Evolutionary conservation across 2,113 vertebrate species (phyloP).

Genomic region (Glareola pratincola): DNA sequence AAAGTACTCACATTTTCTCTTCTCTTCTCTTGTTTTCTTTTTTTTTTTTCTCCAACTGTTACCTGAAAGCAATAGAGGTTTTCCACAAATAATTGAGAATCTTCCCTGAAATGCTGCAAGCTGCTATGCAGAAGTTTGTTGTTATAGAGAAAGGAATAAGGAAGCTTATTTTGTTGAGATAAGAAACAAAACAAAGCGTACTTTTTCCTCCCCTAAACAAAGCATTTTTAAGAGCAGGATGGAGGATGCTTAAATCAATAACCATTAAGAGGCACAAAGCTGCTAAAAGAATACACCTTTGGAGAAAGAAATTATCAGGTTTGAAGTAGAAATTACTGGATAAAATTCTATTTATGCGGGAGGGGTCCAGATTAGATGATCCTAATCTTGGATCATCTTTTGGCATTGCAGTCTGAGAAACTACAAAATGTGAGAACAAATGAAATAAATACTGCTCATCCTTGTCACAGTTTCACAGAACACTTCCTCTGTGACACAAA

Average conservation of each 20-base stretch:
- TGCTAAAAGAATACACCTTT: conserved; percentile 21
- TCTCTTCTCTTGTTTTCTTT: background rate
- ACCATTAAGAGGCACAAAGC: conserved; percentile 37
- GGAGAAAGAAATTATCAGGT: conserved; percentile 18
- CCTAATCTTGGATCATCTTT: no score
- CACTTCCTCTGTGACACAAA: background rate
- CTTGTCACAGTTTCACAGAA: background rate
- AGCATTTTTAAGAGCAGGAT: conserved; percentile 27
- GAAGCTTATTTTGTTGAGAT: conserved; percentile 3
- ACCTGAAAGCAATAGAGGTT: conserved; percentile 1
- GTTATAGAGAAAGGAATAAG: background rate
- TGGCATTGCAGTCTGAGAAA: background rate
- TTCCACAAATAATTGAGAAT: background rate
- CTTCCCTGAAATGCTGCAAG: background rate
- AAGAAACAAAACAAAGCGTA: conserved; percentile 42
- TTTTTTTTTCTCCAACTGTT: background rate
- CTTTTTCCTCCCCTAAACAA: conserved; percentile 33
- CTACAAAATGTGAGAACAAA: background rate
- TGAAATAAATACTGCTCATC: background rate
- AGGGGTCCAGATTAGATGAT: background rate
- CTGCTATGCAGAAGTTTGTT: background rate
- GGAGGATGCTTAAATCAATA: conserved; percentile 51
- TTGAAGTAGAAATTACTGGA: conserved; percentile 5
- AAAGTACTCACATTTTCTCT: background rate
- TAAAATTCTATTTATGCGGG: conserved; percentile 33